Evolutionary conservation across 2,113 vertebrate genomes (phyloP), one percentile per base, ranked within the genome.

Genomic region (Pleuronectes platessa): DNA sequence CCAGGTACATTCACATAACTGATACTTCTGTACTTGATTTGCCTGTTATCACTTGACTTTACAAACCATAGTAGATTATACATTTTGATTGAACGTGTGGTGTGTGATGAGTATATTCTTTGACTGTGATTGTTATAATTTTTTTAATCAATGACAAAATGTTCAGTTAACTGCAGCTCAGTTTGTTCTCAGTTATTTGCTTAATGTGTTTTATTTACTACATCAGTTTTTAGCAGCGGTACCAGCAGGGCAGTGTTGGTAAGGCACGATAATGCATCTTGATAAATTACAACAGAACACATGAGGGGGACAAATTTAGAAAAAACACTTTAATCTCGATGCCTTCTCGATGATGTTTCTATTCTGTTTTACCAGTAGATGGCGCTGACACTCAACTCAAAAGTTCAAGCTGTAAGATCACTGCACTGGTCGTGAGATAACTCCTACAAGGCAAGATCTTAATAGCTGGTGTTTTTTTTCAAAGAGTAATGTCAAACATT

Each of bases 341-440:
- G 18, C 47, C 8, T 8, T 51, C 68, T 27, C 45, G 35, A 40
- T 18, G 42, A 14, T 61, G 61, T 9, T 51, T 49, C 9, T 54
- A 37, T 24, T 35, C 37, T 18, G 24, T n/a, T 9, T 56, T 0
- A 56, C n/a, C 88, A 86, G 20, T 53, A 74, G 87, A 51, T 83
- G 88, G 83, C 18, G 74, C 71, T 84, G 71, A 64, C 81, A 60
- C 62, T 77, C 84, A 62, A 83, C 55, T 24, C 23, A 3, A 3
- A 3, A 67, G 17, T 1, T 3, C 8, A 14, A 15, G 47, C 1
- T 11, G 12, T 26, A 6, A 61, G 62, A 31, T 27, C 47, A 58
- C 15, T 51, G 45, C 45, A 47, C 11, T 10, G 35, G 35, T 37
- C 8, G 35, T 37, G 8, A 37, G 40, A 42, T 11, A 42, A 42